Percentiles rank a stretch among this genome's conserved stretches.
phyloP scores from a whole-genome alignment of 2,113 vertebrate species.

The Dinomys branickii region DNA sequence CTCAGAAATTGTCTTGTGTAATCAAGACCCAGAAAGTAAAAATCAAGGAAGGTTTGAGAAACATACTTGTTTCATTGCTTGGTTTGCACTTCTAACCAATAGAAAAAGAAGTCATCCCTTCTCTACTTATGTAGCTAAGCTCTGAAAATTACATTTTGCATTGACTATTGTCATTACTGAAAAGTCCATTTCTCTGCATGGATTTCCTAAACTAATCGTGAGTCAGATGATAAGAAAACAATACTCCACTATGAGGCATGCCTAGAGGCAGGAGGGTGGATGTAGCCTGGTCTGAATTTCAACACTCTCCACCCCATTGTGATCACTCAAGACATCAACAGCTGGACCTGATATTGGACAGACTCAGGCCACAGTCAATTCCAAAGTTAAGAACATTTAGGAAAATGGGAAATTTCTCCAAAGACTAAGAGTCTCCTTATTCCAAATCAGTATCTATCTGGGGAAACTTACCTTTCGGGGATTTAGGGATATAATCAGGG shows the following conservation, averaged over 20 bases:
- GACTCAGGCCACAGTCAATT: background rate
- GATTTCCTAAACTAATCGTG: constrained; percentile 26
- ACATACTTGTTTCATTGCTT: constrained; percentile 19
- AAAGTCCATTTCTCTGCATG: constrained; percentile 51
- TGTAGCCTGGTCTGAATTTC: background rate
- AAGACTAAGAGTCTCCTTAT: background rate
- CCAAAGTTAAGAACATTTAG: background rate
- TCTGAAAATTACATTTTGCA: constrained; percentile 61
- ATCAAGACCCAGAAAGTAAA: background rate
- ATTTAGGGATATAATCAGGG: rapidly evolving
- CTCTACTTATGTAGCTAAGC: background rate
- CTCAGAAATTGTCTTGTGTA: constrained; percentile 13
- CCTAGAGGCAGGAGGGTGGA: background rate
- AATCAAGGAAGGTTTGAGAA: background rate
- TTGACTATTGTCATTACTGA: background rate
- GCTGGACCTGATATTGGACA: background rate
- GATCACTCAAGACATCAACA: background rate
- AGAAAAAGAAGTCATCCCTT: constrained; percentile 36
- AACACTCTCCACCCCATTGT: background rate
- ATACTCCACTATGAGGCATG: background rate
- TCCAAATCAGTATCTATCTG: background rate
- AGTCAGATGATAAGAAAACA: background rate
- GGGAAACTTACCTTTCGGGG: background rate
- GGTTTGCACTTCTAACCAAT: constrained; percentile 35
- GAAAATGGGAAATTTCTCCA: background rate